Evolutionary conservation across 2,797 vertebrate species (phyloP), one percentile per base, ranked within the genome.

Genomic region (Crenuchus spilurus): DNA sequence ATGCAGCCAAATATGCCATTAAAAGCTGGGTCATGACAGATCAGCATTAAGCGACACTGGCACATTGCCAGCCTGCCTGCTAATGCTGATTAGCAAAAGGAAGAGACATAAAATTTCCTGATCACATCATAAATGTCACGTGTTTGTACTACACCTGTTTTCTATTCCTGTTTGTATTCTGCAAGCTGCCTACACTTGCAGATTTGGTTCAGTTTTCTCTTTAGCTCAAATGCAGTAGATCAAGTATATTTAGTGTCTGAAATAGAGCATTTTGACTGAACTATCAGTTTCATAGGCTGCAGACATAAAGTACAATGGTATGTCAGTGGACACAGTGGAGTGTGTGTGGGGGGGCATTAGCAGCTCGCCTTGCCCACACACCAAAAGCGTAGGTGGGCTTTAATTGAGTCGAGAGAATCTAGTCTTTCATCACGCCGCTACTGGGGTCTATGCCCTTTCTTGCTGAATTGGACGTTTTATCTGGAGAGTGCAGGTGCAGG

Each of bases 1-100:
- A 81, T 75, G 70, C 60, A 84, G 85, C 87, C 87, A 89, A 89
- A 86, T 81, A 84, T 73, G 83, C 85, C 82, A 88, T 90, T 89
- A 89, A 86, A 79, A 68, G 81, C 54, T 67, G 26, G 37, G 58
- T 48, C 77, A 70, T 52, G 54, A 57, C 41, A 77, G 48, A 68
- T 78, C 33, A 67, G 24, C 60, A 69, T 65, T 65, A 69, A 69
- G 54, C 31, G 11, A 13, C 24, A 18, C 31, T 62, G 31, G 16
- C 22, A 55, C 66, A 28, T 6, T 64, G 42, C 62, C 67, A 74
- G 52, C 31, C 44, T 30, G 42, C 28, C 22, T 14, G 51, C 42
- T 70, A 70, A 49, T 54, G 42, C 42, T 62, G 41, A 30, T 44
- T 48, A 7, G 42, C 13, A 28, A 49, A 11, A 65, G 22, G n/a